phyloP scores from a whole-genome alignment of 2,888 invertebrate species.

The Patella depressa region DNA sequence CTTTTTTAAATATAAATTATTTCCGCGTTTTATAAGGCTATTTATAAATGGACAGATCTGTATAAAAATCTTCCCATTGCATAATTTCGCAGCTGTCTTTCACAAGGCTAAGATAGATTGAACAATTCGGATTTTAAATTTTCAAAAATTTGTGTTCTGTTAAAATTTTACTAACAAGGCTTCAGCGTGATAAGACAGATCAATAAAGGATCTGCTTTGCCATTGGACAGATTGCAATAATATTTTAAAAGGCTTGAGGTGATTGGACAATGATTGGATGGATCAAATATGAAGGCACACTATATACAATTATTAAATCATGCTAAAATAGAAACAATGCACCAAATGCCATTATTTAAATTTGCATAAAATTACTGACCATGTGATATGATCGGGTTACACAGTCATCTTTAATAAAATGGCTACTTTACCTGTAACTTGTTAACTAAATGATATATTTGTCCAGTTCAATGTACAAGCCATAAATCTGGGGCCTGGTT shows the following conservation, averaged over 20 bases:
- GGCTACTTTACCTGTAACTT: too few relatives aligned
- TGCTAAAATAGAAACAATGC: slow-evolving; percentile 10
- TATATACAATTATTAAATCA: slow-evolving; percentile 8
- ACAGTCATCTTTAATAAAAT: not conserved
- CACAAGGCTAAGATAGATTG: too few relatives aligned
- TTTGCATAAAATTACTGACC: slow-evolving; percentile 4
- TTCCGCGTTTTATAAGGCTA: too few relatives aligned
- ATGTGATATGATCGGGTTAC: slow-evolving; percentile 3
- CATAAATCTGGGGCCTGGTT: too few relatives aligned
- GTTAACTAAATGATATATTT: too few relatives aligned
- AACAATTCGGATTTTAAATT: too few relatives aligned
- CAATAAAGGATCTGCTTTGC: not conserved
- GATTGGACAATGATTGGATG: slow-evolving; percentile 11
- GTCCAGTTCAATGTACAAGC: too few relatives aligned
- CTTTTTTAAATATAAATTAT: too few relatives aligned
- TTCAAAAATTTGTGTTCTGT: too few relatives aligned
- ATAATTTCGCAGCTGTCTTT: too few relatives aligned
- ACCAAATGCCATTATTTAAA: slow-evolving; percentile 6
- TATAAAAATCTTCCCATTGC: too few relatives aligned
- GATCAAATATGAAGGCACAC: slow-evolving; percentile 9
- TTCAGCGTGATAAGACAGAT: not conserved
- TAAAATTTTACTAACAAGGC: not conserved
- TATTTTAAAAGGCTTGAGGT: slow-evolving; percentile 2
- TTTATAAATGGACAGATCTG: too few relatives aligned
- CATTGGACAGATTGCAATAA: slow-evolving; percentile 7